phyloP scores from a whole-genome alignment of 2,888 invertebrate species.

The Himalopsyche japonica region DNA sequence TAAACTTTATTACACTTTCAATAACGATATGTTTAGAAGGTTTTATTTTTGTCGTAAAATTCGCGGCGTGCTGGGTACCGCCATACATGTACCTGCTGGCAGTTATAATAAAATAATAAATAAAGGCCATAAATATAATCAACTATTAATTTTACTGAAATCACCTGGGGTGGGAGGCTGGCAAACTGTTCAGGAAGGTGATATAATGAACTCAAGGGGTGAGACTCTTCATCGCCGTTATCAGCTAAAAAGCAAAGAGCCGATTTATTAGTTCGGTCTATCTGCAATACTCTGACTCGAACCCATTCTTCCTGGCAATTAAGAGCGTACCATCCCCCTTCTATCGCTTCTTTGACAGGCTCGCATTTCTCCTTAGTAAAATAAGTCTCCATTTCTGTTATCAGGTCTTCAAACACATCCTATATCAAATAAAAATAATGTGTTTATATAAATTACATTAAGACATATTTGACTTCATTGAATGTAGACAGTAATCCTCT shows the following conservation, averaged over 20 bases:
- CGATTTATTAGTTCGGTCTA: slow-evolving; percentile 52
- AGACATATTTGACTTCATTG: too few relatives aligned
- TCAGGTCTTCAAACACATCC: slow-evolving; percentile 57
- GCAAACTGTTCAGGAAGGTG: slow-evolving; percentile 67
- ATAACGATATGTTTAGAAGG: too few relatives aligned
- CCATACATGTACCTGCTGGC: too few relatives aligned
- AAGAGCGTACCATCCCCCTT: slow-evolving; percentile 51
- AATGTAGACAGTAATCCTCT: too few relatives aligned
- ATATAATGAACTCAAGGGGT: slow-evolving; percentile 60
- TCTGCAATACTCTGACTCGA: slow-evolving; percentile 61
- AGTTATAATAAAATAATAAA: too few relatives aligned
- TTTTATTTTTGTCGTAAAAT: too few relatives aligned
- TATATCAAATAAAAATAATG: slow-evolving; percentile 37
- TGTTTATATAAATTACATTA: too few relatives aligned
- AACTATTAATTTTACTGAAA: too few relatives aligned
- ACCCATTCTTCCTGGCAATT: slow-evolving; percentile 57
- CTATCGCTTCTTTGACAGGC: background rate
- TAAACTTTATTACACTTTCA: too few relatives aligned
- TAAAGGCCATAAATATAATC: too few relatives aligned
- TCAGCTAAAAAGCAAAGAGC: slow-evolving; percentile 73
- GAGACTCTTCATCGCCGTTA: slow-evolving; percentile 69
- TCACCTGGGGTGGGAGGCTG: slow-evolving; percentile 69
- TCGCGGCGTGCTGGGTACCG: too few relatives aligned
- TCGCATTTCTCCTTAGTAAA: background rate
- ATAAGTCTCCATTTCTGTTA: slow-evolving; percentile 52